These are phyloP conservation scores for Hystrix cristata DNA, from an alignment of 2,113 vertebrate species.

Conservation along the genomic window DNA sequence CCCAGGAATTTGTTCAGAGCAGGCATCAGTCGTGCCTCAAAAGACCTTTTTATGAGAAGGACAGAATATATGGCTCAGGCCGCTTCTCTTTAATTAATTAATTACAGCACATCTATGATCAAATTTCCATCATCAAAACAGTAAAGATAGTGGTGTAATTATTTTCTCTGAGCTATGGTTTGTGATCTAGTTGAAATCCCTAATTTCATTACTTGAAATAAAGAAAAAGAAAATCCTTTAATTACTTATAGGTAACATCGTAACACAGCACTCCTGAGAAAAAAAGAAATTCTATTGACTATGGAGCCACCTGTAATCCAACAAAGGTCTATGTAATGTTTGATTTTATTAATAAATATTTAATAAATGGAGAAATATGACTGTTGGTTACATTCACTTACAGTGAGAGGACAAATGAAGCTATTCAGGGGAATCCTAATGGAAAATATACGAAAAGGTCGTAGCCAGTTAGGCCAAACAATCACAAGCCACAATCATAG, in stretches of 20 bases:
- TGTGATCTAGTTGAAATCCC: neutral
- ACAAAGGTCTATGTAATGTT: neutral
- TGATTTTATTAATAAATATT: constrained; percentile 34
- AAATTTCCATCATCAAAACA: neutral
- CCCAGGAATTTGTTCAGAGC: neutral
- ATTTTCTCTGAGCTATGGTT: constrained; percentile 33
- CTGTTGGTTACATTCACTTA: neutral
- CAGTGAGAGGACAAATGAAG: neutral
- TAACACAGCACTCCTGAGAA: neutral
- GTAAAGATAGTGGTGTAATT: neutral
- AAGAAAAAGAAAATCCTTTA: constrained; percentile 17
- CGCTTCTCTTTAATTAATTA: neutral
- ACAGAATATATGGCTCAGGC: neutral
- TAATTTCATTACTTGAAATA: neutral
- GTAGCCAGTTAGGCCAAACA: neutral
- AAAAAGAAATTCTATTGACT: constrained; percentile 10
- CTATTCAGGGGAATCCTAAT: neutral
- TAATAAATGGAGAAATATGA: constrained; percentile 39
- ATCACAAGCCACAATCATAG: neutral
- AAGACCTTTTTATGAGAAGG: neutral
- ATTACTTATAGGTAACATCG: neutral
- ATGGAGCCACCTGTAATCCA: neutral
- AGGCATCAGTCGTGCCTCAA: neutral
- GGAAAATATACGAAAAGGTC: neutral
- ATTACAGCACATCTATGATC: neutral